These are phyloP conservation scores for Mus caroli DNA, from an alignment of 2,797 vertebrate genomes.

Conservation along the genomic window DNA sequence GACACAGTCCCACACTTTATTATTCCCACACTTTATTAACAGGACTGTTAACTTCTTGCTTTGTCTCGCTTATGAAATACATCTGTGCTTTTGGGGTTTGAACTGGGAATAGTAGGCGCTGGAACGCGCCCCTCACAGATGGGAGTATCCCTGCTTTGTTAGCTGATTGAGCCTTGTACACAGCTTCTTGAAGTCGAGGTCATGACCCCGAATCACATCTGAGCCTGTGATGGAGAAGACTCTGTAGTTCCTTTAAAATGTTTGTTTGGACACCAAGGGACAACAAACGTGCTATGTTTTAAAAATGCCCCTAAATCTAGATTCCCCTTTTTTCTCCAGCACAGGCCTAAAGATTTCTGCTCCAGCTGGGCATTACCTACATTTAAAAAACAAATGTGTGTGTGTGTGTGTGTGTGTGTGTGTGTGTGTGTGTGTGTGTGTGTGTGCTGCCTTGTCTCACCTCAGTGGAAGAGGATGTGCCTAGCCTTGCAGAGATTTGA, in stretches of 20 bases:
- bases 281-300: not conserved
- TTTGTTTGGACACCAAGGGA: not conserved
- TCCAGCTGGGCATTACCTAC: not conserved
- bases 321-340: not conserved
- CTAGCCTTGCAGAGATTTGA: too few species aligned
- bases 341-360: not conserved
- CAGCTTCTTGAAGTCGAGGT: not conserved
- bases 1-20: too few species aligned
- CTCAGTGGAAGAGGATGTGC: too few species aligned
- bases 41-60: not conserved
- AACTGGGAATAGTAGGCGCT: too few species aligned
- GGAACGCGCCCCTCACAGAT: not conserved
- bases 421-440: too few species aligned
- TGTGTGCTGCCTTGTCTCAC: too few species aligned
- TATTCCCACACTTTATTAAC: not conserved
- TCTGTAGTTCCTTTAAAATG: not conserved
- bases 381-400: too few species aligned
- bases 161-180: not conserved
- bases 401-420: too few species aligned
- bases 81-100: not conserved
- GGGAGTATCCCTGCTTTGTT: too few species aligned
- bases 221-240: not conserved
- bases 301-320: conserved; percentile 12
- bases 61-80: not conserved
- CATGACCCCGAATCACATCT: too few species aligned